Conservation (phyloP, 2,888 invertebrate species). For the Thelaira solivaga region DNA sequence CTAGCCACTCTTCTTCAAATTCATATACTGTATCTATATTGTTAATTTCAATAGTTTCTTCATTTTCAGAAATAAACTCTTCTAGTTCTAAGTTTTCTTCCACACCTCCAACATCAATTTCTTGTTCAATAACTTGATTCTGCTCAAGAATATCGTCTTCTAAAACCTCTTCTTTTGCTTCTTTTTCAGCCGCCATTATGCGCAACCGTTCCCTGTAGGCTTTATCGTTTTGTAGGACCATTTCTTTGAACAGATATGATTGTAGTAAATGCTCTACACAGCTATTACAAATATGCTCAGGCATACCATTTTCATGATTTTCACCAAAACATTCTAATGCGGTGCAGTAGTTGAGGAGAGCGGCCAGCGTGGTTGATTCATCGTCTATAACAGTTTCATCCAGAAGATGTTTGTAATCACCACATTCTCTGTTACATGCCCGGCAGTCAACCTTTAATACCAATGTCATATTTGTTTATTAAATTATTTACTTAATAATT, state of each 20-base stretch:
- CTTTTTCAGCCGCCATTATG: conserved; percentile 61
- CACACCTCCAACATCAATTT: conserved; percentile 42
- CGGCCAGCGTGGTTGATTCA: conserved; percentile 71
- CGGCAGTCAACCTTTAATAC: conserved; percentile 69
- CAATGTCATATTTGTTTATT: conserved; percentile 36
- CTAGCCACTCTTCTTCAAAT: conserved; percentile 54
- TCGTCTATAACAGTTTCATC: conserved; percentile 68
- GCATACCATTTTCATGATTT: conserved; percentile 68
- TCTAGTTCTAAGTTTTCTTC: conserved; percentile 51
- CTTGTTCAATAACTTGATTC: conserved; percentile 53
- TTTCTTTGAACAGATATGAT: conserved; percentile 70
- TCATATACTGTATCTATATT: conserved; percentile 31
- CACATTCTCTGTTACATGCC: conserved; percentile 69
- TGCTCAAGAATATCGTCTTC: conserved; percentile 59
- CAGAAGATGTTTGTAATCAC: conserved; percentile 68
- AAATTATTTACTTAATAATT: not conserved
- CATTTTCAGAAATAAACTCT: conserved; percentile 22
- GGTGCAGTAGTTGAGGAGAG: conserved; percentile 69
- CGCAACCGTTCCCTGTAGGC: conserved; percentile 66
- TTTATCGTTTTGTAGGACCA: conserved; percentile 68
- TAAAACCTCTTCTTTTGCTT: conserved; percentile 53
- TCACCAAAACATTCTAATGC: conserved; percentile 65
- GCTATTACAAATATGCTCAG: conserved; percentile 70
- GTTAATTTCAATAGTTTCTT: not conserved
- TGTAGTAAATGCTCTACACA: conserved; percentile 69